Evolutionary conservation across 1,140 invertebrate species (phyloP).

Genomic region (Caenorhabditis brenneri): DNA sequence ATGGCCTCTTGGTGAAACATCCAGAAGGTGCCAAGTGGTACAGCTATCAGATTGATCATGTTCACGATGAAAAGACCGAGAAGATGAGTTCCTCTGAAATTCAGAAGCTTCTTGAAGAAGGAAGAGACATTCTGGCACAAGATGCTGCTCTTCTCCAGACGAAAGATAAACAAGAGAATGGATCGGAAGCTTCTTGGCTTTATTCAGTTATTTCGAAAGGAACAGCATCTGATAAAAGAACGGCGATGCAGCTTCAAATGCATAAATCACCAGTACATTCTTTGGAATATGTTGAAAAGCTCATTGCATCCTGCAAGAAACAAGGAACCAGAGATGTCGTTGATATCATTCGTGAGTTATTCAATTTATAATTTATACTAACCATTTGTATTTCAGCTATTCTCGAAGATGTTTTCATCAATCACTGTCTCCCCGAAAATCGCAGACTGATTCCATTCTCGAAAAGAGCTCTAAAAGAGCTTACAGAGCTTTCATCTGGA

Average conservation of each 20-base stretch:
- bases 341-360: constrained; percentile 75
- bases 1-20: constrained; percentile 17
- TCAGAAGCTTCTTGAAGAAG: constrained; percentile 25
- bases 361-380: constrained; percentile 43
- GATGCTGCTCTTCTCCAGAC: constrained; percentile 20
- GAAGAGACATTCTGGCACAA: not conserved
- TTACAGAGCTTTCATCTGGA: constrained; percentile 70
- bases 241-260: constrained; percentile 78
- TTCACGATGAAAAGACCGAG: constrained; percentile 12
- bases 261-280: constrained; percentile 76
- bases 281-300: constrained; percentile 77
- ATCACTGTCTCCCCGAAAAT: constrained; percentile 79
- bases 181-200: constrained; percentile 50
- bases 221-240: constrained; percentile 78
- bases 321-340: constrained; percentile 78
- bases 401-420: constrained; percentile 80
- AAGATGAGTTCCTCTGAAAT: not conserved
- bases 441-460: constrained; percentile 80
- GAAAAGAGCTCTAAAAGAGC: constrained; percentile 74
- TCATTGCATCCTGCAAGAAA: constrained; percentile 75
- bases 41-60: constrained; percentile 26
- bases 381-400: constrained; percentile 73
- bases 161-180: constrained; percentile 23
- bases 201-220: constrained; percentile 41
- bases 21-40: constrained; percentile 40